phyloP scores from a whole-genome alignment of 2,797 vertebrate species.

The Atherinosoma microstoma region DNA sequence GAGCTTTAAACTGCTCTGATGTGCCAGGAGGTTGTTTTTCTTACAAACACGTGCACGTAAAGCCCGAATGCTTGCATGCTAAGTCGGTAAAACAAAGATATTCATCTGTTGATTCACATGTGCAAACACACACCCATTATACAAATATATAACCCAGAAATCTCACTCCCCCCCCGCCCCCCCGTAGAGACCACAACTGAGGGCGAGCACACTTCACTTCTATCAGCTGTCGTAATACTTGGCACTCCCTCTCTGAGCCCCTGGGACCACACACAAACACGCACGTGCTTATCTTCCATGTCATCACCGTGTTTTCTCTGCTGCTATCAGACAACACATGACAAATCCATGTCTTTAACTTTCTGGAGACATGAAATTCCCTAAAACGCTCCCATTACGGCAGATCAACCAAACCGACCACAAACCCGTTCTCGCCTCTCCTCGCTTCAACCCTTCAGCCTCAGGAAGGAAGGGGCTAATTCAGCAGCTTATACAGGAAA shows the following conservation, averaged over 20 bases:
- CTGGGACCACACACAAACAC: slow-evolving; percentile 17
- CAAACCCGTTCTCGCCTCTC: not conserved
- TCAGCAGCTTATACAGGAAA: slow-evolving; percentile 78
- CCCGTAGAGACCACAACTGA: slow-evolving; percentile 37
- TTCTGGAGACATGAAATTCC: slow-evolving; percentile 8
- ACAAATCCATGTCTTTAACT: slow-evolving; percentile 20
- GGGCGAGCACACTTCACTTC: slow-evolving; percentile 15
- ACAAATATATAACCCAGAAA: slow-evolving; percentile 35
- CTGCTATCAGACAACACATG: slow-evolving; percentile 15
- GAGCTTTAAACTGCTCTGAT: slow-evolving; percentile 17
- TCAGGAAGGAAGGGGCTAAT: slow-evolving; percentile 79
- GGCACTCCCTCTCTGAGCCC: slow-evolving; percentile 27
- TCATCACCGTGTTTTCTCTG: not conserved
- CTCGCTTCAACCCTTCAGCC: slow-evolving; percentile 14
- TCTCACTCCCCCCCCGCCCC: not conserved
- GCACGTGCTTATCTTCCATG: not conserved
- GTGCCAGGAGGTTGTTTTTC: slow-evolving; percentile 16
- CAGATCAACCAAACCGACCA: slow-evolving; percentile 17
- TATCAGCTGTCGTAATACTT: slow-evolving; percentile 30
- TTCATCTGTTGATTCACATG: slow-evolving; percentile 54
- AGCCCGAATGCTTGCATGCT: not conserved
- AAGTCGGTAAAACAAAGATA: slow-evolving; percentile 29
- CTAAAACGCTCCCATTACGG: not conserved
- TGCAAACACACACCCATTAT: slow-evolving; percentile 32
- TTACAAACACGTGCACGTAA: not conserved